These are phyloP conservation scores for Oncorhynchus tshawytscha DNA, from an alignment of 2,113 vertebrate species.

Conservation along the genomic window DNA sequence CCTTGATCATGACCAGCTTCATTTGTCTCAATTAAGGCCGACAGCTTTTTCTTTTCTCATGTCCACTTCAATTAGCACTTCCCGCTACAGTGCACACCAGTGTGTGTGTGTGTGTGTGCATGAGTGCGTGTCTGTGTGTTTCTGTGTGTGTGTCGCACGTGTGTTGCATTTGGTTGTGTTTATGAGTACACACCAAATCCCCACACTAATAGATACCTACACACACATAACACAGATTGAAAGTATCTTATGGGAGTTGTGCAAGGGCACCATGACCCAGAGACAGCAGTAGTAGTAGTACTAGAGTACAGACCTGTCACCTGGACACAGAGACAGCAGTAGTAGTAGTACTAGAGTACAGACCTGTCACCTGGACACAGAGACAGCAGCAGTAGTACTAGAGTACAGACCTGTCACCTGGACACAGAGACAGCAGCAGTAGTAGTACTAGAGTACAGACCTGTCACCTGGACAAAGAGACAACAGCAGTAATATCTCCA, in stretches of 20 bases:
- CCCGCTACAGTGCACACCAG: constrained; percentile 26
- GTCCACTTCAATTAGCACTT: constrained; percentile 60
- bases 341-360: no score
- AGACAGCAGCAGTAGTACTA: no score
- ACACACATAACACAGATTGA: neutral
- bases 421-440: no score
- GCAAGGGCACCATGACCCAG: neutral
- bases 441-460: no score
- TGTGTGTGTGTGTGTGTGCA: constrained; percentile 10
- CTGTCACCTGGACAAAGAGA: no score
- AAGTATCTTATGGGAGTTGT: neutral
- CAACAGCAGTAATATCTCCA: no score
- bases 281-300: neutral
- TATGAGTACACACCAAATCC: no score
- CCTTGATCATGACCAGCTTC: constrained; percentile 60
- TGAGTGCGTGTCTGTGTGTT: neutral
- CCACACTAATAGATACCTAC: no score
- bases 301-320: neutral
- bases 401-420: no score
- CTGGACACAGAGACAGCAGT: neutral
- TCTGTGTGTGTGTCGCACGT: constrained; percentile 2
- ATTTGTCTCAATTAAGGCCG: constrained; percentile 75
- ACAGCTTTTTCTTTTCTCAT: constrained; percentile 67
- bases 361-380: no score
- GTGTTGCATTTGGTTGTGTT: neutral